Evolutionary conservation across 2,888 invertebrate species (phyloP).

Genomic region (Taphrorychus bicolor): DNA sequence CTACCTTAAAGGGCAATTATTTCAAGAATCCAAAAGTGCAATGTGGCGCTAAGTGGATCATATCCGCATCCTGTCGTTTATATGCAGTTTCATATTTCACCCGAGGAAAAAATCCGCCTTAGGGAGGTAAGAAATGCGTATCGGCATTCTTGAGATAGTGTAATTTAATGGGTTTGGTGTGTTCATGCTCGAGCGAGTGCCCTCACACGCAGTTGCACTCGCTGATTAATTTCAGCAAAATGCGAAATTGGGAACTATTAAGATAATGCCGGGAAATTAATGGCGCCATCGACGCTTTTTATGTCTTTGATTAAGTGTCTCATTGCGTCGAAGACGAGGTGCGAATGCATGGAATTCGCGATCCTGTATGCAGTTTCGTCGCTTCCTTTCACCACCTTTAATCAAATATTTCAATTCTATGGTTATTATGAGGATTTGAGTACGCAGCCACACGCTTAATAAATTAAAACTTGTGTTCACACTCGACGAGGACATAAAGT

Average conservation of each 20-base stretch:
- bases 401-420: too few species aligned
- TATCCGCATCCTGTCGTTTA: conserved; percentile 32
- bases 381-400: neutral
- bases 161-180: conserved; percentile 39
- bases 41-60: conserved; percentile 29
- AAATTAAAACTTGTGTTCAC: conserved; percentile 39
- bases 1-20: neutral
- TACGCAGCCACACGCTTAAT: too few species aligned
- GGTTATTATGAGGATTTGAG: too few species aligned
- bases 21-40: neutral
- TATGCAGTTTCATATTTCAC: conserved; percentile 31
- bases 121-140: conserved; percentile 40
- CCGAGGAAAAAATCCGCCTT: conserved; percentile 25
- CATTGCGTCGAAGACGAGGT: neutral
- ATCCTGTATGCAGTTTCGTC: neutral
- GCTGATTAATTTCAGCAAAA: conserved; percentile 35
- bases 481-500: conserved; percentile 32
- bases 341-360: neutral
- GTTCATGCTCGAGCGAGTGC: conserved; percentile 28
- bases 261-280: conserved; percentile 29
- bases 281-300: conserved; percentile 13
- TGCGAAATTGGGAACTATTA: conserved; percentile 34
- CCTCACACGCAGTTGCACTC: conserved; percentile 34
- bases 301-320: neutral
- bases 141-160: conserved; percentile 38